phyloP scores from a whole-genome alignment of 2,888 invertebrate genomes.

The Lordiphosa andalusiaca region DNA sequence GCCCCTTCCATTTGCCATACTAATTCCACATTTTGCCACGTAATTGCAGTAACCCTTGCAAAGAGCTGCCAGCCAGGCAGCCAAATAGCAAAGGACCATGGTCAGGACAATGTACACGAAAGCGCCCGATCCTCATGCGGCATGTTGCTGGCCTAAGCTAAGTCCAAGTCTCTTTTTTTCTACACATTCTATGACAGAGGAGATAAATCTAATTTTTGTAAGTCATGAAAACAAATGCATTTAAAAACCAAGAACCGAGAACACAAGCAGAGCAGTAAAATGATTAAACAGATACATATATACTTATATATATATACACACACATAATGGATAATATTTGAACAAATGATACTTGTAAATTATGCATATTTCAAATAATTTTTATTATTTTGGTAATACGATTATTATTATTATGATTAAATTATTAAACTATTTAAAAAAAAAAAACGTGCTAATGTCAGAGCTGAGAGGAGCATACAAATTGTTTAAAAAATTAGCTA shows the following conservation, averaged over 20 bases:
- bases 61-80: constrained; percentile 76
- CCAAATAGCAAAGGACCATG: constrained; percentile 70
- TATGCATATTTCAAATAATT: constrained; percentile 59
- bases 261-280: constrained; percentile 49
- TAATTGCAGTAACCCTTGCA: constrained; percentile 77
- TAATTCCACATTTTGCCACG: background rate
- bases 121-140: constrained; percentile 27
- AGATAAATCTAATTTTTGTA: constrained; percentile 56
- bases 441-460: constrained; percentile 53
- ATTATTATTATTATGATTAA: constrained; percentile 59
- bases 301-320: constrained; percentile 11
- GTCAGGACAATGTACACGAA: constrained; percentile 44
- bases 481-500: constrained; percentile 33
- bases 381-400: constrained; percentile 68
- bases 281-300: constrained; percentile 36
- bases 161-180: constrained; percentile 48
- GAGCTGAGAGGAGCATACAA: constrained; percentile 33
- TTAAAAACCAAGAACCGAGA: constrained; percentile 61
- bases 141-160: constrained; percentile 57
- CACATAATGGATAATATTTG: constrained; percentile 40
- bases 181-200: constrained; percentile 24
- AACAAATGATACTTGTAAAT: constrained; percentile 47
- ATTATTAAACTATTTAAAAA: constrained; percentile 30
- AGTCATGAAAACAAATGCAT: constrained; percentile 77
- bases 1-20: constrained; percentile 2